Evolutionary conservation across 2,113 vertebrate genomes (phyloP).

Genomic region (Limnothrissa miodon): DNA sequence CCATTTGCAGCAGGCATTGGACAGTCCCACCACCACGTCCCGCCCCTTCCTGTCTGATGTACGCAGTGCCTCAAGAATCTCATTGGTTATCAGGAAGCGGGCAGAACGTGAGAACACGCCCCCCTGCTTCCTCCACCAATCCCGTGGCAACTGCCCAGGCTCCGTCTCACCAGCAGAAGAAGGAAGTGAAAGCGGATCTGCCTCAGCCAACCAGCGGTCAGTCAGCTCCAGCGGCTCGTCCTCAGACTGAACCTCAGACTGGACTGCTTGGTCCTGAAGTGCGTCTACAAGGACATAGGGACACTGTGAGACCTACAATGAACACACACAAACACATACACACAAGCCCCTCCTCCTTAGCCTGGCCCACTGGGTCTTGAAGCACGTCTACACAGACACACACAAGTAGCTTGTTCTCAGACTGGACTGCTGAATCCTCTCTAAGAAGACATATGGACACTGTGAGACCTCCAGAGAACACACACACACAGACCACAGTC

Average conservation of each 20-base stretch:
- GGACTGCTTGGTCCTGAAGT: conserved; percentile 24
- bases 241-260: conserved; percentile 37
- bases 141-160: not conserved
- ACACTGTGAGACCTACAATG: too few relatives aligned
- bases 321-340: too few relatives aligned
- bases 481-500: too few relatives aligned
- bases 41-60: conserved; percentile 68
- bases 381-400: too few relatives aligned
- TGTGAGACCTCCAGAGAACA: too few relatives aligned
- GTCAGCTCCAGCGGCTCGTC: not conserved
- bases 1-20: conserved; percentile 81
- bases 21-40: conserved; percentile 76
- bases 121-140: conserved; percentile 37
- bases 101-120: conserved; percentile 55
- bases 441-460: not conserved
- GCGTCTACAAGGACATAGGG: not conserved
- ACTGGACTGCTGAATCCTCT: conserved; percentile 26
- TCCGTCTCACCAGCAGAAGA: not conserved
- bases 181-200: not conserved
- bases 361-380: too few relatives aligned
- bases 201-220: not conserved
- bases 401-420: too few relatives aligned
- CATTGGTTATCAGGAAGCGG: conserved; percentile 64
- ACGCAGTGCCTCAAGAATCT: conserved; percentile 71
- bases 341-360: too few relatives aligned